Percentiles rank a stretch among this genome's conserved stretches.
phyloP scores from a whole-genome alignment of 2,888 invertebrate species.

The Amphipyra tragopoginis region DNA sequence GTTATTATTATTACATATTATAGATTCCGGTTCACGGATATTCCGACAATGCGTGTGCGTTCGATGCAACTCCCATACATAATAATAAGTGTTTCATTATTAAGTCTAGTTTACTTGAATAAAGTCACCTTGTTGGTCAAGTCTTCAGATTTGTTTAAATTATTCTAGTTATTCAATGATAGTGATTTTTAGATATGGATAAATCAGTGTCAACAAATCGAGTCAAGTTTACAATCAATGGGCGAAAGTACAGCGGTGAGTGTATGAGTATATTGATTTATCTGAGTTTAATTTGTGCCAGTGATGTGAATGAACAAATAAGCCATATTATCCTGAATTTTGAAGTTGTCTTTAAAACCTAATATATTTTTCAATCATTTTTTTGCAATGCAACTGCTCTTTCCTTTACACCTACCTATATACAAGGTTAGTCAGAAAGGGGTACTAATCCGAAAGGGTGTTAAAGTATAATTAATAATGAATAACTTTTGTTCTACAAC shows the following conservation, averaged over 20 bases:
- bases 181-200: conserved; percentile 5
- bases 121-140: neutral
- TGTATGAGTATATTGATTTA: neutral
- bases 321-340: too few relatives aligned
- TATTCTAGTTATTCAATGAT: neutral
- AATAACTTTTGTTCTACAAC: too few relatives aligned
- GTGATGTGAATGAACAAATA: too few relatives aligned
- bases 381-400: too few relatives aligned
- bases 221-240: conserved; percentile 66
- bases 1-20: too few relatives aligned
- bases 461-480: too few relatives aligned
- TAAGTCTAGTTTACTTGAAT: conserved; percentile 2
- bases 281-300: too few relatives aligned
- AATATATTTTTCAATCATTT: too few relatives aligned
- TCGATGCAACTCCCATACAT: neutral
- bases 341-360: too few relatives aligned
- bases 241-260: conserved; percentile 63
- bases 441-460: too few relatives aligned
- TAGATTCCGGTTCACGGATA: neutral
- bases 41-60: neutral
- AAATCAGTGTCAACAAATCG: conserved; percentile 55
- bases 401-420: too few relatives aligned
- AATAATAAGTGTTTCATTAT: neutral
- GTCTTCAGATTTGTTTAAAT: neutral
- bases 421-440: too few relatives aligned